Evolutionary conservation across 2,888 invertebrate genomes (phyloP), one percentile per base, ranked within the genome.

Genomic region (Phlogophora meticulosa): DNA sequence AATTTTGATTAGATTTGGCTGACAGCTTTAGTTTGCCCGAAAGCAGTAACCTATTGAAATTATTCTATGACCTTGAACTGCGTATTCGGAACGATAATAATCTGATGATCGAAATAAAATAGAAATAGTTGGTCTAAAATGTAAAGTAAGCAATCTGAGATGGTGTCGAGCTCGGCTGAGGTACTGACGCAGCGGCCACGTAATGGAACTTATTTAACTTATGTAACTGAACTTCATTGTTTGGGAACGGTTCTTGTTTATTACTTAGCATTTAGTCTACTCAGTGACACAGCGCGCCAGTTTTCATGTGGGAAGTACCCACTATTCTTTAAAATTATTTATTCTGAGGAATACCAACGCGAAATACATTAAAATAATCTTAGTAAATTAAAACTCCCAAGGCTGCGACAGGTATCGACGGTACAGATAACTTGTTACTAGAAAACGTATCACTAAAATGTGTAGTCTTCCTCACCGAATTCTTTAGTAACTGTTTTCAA

Each of bases 71-170:
- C 15, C n/a, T n/a, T n/a, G n/a, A n/a, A n/a, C n/a, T n/a, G n/a
- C n/a, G 20, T 20, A 20, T 22, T 61, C 17, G 22, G 7, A 17
- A 34, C 15, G 4, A 17, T 4, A n/a, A n/a, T n/a, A n/a, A n/a
- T n/a, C n/a, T n/a, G n/a, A n/a, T n/a, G n/a, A n/a, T 46, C 4
- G 4, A 15, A 62, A 49, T 28, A 42, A 11, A 46, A 32, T 45
- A 36, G 17, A 38, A 46, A 24, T 4, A 17, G 20, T 52, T 2
- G 15, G 34, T 46, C 3, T 46, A 10, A 34, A 40, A 38, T 43
- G n/a, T 32, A 51, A 65, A 46, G 32, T 32, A 34, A 52, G 51
- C 15, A n/a, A 64, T 65, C 36, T 52, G 28, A 9, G 51, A 17
- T 28, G 38, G 32, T n/a, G n/a, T 34, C 11, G 5, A 22, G 4